A percentile compares a stretch with the other conserved stretches of the same genome.
Evolutionary conservation across 2,113 vertebrate genomes (phyloP).

Genomic region (Corythaixoides concolor): DNA sequence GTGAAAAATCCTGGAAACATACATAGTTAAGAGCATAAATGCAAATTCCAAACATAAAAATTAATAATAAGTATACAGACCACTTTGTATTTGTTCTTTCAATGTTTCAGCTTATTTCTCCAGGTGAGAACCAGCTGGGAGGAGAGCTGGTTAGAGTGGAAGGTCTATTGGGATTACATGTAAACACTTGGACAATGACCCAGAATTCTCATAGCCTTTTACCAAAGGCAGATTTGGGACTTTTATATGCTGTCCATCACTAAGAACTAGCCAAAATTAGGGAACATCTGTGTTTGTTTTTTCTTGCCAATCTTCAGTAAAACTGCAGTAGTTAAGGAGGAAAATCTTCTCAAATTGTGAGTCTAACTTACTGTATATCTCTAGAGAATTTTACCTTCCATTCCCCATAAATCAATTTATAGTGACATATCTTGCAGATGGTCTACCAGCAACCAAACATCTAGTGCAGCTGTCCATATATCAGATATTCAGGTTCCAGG

Average conservation of each 20-base stretch:
- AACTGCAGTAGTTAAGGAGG: neutral
- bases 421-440: slow-evolving; percentile 1
- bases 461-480: neutral
- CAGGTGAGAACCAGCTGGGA: neutral
- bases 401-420: neutral
- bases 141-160: neutral
- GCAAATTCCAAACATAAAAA: neutral
- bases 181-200: neutral
- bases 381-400: neutral
- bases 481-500: neutral
- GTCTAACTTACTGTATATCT: neutral
- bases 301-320: neutral
- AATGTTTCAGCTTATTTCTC: neutral
- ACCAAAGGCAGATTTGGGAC: neutral
- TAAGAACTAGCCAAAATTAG: neutral
- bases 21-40: neutral
- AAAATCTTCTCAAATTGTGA: neutral
- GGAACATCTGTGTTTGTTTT: neutral
- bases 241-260: neutral
- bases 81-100: neutral
- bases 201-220: neutral
- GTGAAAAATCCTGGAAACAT: neutral
- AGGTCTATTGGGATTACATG: neutral
- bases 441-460: neutral
- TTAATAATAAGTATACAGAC: neutral